Evolutionary conservation across 2,888 invertebrate genomes (phyloP).

Genomic region (Drosophila anomelani): DNA sequence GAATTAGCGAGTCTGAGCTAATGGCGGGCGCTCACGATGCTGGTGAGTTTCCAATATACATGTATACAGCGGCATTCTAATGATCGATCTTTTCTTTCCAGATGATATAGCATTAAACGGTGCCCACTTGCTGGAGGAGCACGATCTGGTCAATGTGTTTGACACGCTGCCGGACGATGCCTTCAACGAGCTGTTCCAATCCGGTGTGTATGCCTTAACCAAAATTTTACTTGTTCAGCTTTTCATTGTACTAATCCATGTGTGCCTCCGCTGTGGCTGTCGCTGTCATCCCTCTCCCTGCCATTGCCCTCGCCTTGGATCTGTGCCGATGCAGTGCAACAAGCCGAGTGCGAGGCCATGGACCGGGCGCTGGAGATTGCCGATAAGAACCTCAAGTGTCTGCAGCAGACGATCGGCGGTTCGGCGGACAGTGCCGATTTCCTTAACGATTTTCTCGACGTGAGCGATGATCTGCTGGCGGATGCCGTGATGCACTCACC

Average conservation of each 20-base stretch:
- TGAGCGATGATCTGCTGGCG: slow-evolving; percentile 83
- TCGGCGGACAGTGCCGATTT: slow-evolving; percentile 79
- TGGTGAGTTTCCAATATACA: slow-evolving; percentile 60
- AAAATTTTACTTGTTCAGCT: slow-evolving; percentile 62
- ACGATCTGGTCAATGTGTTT: slow-evolving; percentile 91
- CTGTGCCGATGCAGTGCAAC: slow-evolving; percentile 83
- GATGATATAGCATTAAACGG: slow-evolving; percentile 86
- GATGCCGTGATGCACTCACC: slow-evolving; percentile 81
- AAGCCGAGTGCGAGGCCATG: slow-evolving; percentile 94
- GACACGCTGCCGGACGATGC: slow-evolving; percentile 92
- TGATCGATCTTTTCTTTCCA: slow-evolving; percentile 59
- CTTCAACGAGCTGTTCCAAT: slow-evolving; percentile 92
- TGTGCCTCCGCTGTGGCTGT: slow-evolving; percentile 62
- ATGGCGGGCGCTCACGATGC: slow-evolving; percentile 85
- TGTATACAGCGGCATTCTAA: neutral
- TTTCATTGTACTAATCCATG: slow-evolving; percentile 75
- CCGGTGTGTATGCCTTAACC: slow-evolving; percentile 85
- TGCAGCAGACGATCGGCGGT: slow-evolving; percentile 87
- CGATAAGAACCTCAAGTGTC: slow-evolving; percentile 89
- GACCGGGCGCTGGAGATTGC: slow-evolving; percentile 93
- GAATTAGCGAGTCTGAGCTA: slow-evolving; percentile 87
- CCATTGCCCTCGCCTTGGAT: slow-evolving; percentile 28
- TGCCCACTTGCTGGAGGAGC: slow-evolving; percentile 88
- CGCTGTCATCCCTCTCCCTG: slow-evolving; percentile 1
- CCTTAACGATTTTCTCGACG: slow-evolving; percentile 83